Conservation (phyloP, 2,113 vertebrate genomes). For the Rhinolophus sinicus region DNA sequence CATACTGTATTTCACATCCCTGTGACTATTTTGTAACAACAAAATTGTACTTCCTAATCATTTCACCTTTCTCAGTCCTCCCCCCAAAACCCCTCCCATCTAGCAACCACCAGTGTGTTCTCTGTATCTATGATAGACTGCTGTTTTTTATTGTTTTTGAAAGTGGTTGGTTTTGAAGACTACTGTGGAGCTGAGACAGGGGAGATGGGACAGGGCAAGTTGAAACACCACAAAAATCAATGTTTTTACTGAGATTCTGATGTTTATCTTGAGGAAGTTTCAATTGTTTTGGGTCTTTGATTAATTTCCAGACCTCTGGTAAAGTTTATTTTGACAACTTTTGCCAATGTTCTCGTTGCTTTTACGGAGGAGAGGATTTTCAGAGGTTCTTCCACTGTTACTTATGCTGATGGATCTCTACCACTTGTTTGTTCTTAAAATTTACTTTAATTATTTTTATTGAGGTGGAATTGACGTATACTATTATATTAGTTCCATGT, state of each 20-base stretch:
- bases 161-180: neutral
- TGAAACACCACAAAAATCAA: neutral
- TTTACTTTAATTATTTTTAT: neutral
- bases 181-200: neutral
- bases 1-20: no score
- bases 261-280: neutral
- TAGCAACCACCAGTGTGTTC: no score
- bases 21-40: no score
- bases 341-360: neutral
- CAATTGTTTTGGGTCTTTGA: neutral
- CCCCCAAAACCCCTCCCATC: no score
- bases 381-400: neutral
- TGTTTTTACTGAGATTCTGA: neutral
- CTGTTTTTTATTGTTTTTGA: neutral
- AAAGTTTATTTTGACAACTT: neutral
- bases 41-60: no score
- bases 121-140: neutral
- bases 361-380: neutral
- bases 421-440: no score
- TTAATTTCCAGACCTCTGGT: neutral
- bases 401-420: neutral
- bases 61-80: no score
- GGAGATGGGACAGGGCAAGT: neutral
- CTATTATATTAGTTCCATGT: neutral
- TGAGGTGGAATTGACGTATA: neutral